Evolutionary conservation across 2,888 invertebrate genomes (phyloP), one percentile per base, ranked within the genome.

Genomic region (Synergus gifuensis): DNA sequence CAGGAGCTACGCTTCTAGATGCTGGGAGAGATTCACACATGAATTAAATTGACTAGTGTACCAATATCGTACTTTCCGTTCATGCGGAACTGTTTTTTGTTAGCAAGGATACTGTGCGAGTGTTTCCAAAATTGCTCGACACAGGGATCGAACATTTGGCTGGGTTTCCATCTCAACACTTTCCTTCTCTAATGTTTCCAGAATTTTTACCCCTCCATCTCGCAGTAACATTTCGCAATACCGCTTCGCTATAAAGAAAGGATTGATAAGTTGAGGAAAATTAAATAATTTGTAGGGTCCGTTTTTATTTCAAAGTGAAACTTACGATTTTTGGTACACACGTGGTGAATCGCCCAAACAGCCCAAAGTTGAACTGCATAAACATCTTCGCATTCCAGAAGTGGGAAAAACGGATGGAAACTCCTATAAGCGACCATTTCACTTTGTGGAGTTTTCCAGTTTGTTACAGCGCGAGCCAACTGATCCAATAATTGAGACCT

Each of bases 371-470:
- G 96, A 46, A 96, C 95, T 78, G 94, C 94, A 86, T 94, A 94
- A 81, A 95, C 94, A 83, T 94, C 93, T 64, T 93, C 93, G 79
- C 93, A 93, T 63, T 92, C 90, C 81, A 96, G 91, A 76, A 96
- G 92, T 0, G 95, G 94, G 83, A 95, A 94, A 91, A 96, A 96
- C 36, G 96, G 96, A 85, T 94, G 93, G 91, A 96, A 95, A 84
- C 96, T 95, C 86, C 96, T 93, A 90, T 94, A 95, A 16, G 96
- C 96, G 63, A 96, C 96, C 96, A 96, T 96, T 89, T 96, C 96
- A 77, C 94, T 94, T 79, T 95, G 94, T 0, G 96, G 96, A 40
- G 95, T 94, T 85, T 94, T 93, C 96, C 96, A 96, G 79, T 93
- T 90, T 4, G 92, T 90, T 7, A 96, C 95, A n/a, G 94, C 94